A percentile compares a stretch with the other conserved stretches of the same genome.
phyloP scores from a whole-genome alignment of 2,113 vertebrate genomes.

The Lethenteron camtschaticum region DNA sequence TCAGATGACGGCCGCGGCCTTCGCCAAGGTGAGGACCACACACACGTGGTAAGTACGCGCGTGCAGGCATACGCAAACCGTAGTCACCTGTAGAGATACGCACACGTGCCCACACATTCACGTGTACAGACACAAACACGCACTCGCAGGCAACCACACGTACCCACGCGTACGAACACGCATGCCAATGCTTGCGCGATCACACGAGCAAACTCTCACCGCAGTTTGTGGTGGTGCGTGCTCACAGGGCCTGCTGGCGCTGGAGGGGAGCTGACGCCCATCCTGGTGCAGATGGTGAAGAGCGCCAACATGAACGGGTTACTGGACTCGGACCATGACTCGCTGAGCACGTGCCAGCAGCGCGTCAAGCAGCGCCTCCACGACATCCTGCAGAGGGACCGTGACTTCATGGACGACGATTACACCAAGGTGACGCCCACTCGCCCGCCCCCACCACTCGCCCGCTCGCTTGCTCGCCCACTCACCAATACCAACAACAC shows the following conservation, averaged over 20 bases:
- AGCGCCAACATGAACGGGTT: conserved; percentile 98
- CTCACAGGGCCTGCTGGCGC: conserved; percentile 58
- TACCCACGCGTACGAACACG: no score
- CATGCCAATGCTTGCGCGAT: no score
- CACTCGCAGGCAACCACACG: no score
- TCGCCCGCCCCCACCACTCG: not conserved
- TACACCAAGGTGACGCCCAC: conserved; percentile 42
- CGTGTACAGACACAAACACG: no score
- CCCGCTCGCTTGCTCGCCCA: not conserved
- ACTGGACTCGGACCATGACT: conserved; percentile 80
- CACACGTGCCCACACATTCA: no score
- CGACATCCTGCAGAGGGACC: conserved; percentile 78
- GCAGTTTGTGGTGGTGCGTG: conserved; percentile 7
- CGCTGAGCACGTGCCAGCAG: conserved; percentile 76
- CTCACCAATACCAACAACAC: no score
- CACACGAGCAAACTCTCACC: no score
- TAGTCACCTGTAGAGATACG: no score
- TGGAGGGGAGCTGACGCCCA: conserved; percentile 89
- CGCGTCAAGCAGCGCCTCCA: conserved; percentile 71
- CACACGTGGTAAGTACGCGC: no score
- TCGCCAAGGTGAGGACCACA: conserved; percentile 50
- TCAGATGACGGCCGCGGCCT: conserved; percentile 95
- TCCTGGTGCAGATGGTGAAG: conserved; percentile 98
- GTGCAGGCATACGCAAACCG: no score
- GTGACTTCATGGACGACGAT: conserved; percentile 50